These are phyloP conservation scores for Pocillopora grandis DNA, from an alignment of 92 coral and sea anemone genomes.

Conservation along the genomic window DNA sequence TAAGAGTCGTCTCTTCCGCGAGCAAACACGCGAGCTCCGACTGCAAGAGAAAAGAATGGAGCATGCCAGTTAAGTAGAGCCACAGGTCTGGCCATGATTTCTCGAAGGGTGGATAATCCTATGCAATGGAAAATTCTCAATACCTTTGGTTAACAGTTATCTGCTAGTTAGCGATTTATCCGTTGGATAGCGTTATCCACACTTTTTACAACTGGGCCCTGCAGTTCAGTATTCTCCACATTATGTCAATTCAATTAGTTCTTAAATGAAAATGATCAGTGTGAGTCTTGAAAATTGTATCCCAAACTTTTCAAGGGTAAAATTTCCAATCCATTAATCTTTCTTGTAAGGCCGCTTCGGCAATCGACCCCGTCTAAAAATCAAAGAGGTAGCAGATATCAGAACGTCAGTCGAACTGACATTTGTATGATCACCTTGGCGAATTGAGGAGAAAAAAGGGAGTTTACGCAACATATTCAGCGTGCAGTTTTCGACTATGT, in stretches of 20 bases:
- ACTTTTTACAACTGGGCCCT: too few relatives aligned
- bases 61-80: neutral
- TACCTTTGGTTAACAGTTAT: too few relatives aligned
- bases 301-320: too few relatives aligned
- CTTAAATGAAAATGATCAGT: too few relatives aligned
- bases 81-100: neutral
- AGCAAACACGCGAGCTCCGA: conserved; percentile 50
- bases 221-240: too few relatives aligned
- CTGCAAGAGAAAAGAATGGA: conserved; percentile 1
- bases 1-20: conserved; percentile 27
- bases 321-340: neutral
- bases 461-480: conserved; percentile 12
- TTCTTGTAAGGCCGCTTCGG: neutral
- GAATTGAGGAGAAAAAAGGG: conserved; percentile 23
- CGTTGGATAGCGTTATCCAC: too few relatives aligned
- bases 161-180: too few relatives aligned
- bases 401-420: neutral
- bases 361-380: neutral
- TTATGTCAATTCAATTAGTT: too few relatives aligned
- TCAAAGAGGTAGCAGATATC: neutral
- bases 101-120: neutral
- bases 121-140: too few relatives aligned
- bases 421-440: conserved; percentile 11
- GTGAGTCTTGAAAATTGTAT: too few relatives aligned
- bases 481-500: conserved; percentile 11